Base-by-base conservation (phyloP, 2,797 vertebrate genomes). In the Hypotaenidia okinawae region DNA sequence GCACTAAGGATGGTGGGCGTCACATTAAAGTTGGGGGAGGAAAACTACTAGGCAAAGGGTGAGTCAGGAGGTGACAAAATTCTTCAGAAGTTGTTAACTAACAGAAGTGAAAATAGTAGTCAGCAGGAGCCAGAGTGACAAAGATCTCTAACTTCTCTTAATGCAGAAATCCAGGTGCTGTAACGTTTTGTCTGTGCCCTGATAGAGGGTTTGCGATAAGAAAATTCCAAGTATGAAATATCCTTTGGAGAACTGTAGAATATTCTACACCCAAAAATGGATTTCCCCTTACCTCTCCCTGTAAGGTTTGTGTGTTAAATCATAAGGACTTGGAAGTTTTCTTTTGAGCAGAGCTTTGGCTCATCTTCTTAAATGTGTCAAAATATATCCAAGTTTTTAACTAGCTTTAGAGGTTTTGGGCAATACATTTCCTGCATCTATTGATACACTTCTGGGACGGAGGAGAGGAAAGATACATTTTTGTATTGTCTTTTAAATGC, bases 31-130 rank as follows among this genome's bases (percentile, higher is more conserved):
- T 21, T 52, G 54, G 68, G 74, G 87, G 77, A 74, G 82, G 64
- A 64, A 35, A 37, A 62, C 45, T 58, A 5, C 45, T 28, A 39
- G 30, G 55, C 82, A 32, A 67, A 77, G 57, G 32, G n/a, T 95
- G 87, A 96, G 57, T 95, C 93, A 97, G 76, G 93, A 94, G 74
- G 57, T 89, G 84, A 37, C 32, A 47, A 10, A 84, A 33, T 94
- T 96, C 94, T 94, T 94, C 78, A 90, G 90, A 95, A 94, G 94
- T 52, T 49, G 35, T 10, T 87, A 79, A 55, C 73, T 67, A 95
- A n/a, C 67, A 68, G 73, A 82, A 89, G 12, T 63, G 62, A 92
- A 76, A 96, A 77, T 62, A 55, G 22, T 54, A 94, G 88, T 92
- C 78, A 94, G 58, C 78, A 70, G 49, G 41, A 80, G 64, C 45